A percentile compares a stretch with the other conserved stretches of the same genome.
These are phyloP conservation scores for Bostrychus sinensis DNA, from an alignment of 2,113 vertebrate genomes.

Conservation along the genomic window DNA sequence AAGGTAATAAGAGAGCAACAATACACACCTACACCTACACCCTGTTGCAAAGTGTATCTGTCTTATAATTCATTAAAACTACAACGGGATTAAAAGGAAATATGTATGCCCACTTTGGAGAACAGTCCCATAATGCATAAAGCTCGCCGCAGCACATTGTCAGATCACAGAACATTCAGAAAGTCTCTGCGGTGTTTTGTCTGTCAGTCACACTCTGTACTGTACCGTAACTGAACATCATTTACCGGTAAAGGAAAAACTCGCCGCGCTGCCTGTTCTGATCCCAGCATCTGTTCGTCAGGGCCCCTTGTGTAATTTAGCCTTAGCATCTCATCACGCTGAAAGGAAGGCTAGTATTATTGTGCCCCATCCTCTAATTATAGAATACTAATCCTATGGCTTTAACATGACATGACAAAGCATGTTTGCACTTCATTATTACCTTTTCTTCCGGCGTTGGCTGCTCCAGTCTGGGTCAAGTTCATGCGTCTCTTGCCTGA, in stretches of 20 bases:
- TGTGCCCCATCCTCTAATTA: conserved; percentile 75
- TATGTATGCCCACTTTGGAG: conserved; percentile 23
- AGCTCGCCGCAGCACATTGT: conserved; percentile 19
- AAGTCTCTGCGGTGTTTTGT: conserved; percentile 13
- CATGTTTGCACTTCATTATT: conserved; percentile 79
- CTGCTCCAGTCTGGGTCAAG: conserved; percentile 72
- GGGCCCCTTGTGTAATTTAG: conserved; percentile 59
- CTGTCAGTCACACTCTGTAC: conserved; percentile 34
- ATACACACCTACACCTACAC: conserved; percentile 16
- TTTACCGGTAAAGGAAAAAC: conserved; percentile 34
- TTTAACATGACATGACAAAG: conserved; percentile 76
- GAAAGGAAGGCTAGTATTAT: conserved; percentile 70
- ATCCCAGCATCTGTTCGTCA: conserved; percentile 64
- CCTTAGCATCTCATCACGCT: conserved; percentile 57
- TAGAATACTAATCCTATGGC: conserved; percentile 77
- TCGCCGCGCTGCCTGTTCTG: conserved; percentile 45
- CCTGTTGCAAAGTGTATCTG: conserved; percentile 8
- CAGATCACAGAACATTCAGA: conserved; percentile 26
- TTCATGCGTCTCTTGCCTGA: conserved; percentile 1
- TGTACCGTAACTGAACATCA: conserved; percentile 14
- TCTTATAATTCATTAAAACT: conserved; percentile 30
- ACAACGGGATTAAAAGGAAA: conserved; percentile 25
- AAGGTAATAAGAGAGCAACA: conserved; percentile 28
- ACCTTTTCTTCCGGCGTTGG: conserved; percentile 69
- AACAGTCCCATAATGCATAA: conserved; percentile 18